Evolutionary conservation across 2,797 vertebrate genomes (phyloP), one percentile per base, ranked within the genome.

Genomic region (Tadarida brasiliensis): DNA sequence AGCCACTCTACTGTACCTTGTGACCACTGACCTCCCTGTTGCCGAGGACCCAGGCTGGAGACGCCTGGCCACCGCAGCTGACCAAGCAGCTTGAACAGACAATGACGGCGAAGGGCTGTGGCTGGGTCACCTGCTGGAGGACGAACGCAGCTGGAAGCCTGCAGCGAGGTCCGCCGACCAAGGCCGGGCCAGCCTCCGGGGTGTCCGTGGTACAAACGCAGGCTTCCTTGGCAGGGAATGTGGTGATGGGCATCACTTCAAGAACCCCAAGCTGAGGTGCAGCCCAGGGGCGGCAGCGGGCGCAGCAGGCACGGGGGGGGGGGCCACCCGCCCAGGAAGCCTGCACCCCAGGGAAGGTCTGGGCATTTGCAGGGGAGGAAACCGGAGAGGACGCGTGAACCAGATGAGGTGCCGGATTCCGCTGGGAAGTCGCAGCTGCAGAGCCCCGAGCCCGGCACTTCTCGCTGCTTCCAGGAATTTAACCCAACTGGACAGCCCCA

Each of bases 21-120:
- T 78, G 96, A 93, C 91, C 96, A 80, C 10, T 70, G 93, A 94
- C 81, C 84, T 91, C 67, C 89, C 35, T 68, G 96, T 63, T 47
- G 39, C 94, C 77, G 56, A 61, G 84, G 86, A 77, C 88, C 90
- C 35, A 11, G 86, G 39, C 76, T 84, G 30, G 39, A 82, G 83
- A 68, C 39, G 44, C 33, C 88, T 65, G 57, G 63, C 51, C 24
- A 86, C 65, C 35, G 26, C 59, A 49, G 81, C 92, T 65, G 89
- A 87, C 54, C 76, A 85, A 89, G 70, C 0, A 3, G 78, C 68
- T 89, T 86, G 76, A 91, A 56, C 63, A 87, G 88, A 91, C 35
- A 91, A 71, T 76, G 35, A 81, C 35, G 71, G 30, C 0, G 1
- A 81, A 17, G 24, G 49, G 59, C 1, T 3, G 33, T 22, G 68